Percentiles rank a stretch among this genome's conserved stretches.
phyloP scores from a whole-genome alignment of 2,113 vertebrate genomes.

The Rhinoptilus africanus region DNA sequence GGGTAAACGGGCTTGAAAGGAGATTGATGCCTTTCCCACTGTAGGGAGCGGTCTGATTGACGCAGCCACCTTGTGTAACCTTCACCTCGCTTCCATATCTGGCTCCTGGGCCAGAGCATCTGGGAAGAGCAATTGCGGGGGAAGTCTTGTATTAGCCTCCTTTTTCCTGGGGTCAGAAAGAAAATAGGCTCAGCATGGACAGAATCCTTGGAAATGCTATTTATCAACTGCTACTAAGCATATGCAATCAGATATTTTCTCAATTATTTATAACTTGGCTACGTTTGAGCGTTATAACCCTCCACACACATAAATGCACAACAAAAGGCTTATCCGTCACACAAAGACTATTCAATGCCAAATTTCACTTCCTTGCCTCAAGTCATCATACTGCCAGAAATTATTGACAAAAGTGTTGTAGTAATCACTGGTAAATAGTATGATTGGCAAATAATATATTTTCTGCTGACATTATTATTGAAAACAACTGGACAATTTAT shows the following conservation, averaged over 20 bases:
- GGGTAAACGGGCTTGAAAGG: background rate
- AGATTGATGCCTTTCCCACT: background rate
- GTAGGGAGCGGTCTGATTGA: rapidly evolving
- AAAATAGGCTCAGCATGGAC: background rate
- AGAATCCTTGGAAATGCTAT: background rate
- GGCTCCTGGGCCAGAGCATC: background rate
- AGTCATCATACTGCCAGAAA: conserved; percentile 23
- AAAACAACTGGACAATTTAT: conserved; percentile 52
- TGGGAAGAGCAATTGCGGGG: background rate
- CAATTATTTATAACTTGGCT: conserved; percentile 32
- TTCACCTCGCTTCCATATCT: background rate
- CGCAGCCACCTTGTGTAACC: background rate
- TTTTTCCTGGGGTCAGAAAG: background rate
- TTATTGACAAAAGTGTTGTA: conserved; percentile 26
- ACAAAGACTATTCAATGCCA: background rate
- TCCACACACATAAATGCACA: background rate
- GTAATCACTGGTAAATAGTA: conserved; percentile 29
- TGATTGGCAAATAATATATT: conserved; percentile 54
- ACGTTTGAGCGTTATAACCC: background rate
- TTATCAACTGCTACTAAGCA: background rate
- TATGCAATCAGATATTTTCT: conserved; percentile 5
- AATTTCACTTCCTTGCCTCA: conserved; percentile 17
- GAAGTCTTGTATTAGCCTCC: background rate
- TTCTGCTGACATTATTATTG: conserved; percentile 46
- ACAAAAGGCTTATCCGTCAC: background rate